phyloP scores from a whole-genome alignment of 2,888 invertebrate genomes.

The Macroteleia sp. region DNA sequence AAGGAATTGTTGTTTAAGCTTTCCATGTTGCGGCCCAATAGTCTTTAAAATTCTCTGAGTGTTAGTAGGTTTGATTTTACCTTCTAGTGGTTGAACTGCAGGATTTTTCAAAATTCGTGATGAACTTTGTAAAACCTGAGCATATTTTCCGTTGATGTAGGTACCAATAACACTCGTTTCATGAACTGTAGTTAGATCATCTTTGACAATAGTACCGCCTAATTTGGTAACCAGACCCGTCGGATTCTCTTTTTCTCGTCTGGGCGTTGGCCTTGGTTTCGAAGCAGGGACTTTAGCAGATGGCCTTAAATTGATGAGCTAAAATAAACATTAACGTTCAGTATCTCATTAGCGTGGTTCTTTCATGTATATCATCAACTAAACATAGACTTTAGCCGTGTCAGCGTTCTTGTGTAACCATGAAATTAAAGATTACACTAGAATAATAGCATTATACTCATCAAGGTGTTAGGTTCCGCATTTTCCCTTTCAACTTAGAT shows the following conservation, averaged over 20 bases:
- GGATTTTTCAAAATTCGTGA: conserved; percentile 86
- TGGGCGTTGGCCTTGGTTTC: conserved; percentile 84
- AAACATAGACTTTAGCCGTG: background rate
- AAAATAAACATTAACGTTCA: conserved; percentile 20
- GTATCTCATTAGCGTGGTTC: background rate
- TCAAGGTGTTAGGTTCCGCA: conserved; percentile 41
- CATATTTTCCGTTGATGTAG: conserved; percentile 94
- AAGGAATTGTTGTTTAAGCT: conserved; percentile 83
- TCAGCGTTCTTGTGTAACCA: conserved; percentile 6
- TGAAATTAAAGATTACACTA: conserved; percentile 26
- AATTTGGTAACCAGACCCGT: conserved; percentile 93
- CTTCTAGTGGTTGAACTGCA: conserved; percentile 79
- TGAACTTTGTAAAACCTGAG: conserved; percentile 92
- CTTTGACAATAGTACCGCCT: conserved; percentile 92
- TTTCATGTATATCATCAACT: background rate
- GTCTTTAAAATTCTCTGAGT: conserved; percentile 90
- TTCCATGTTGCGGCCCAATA: conserved; percentile 87
- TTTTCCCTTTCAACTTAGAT: conserved; percentile 43
- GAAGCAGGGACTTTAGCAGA: conserved; percentile 85
- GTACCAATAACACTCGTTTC: conserved; percentile 96
- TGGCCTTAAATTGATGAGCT: conserved; percentile 90
- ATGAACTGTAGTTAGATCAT: conserved; percentile 92
- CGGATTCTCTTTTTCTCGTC: conserved; percentile 88
- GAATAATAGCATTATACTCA: conserved; percentile 22
- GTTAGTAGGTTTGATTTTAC: conserved; percentile 88